Evolutionary conservation across 2,888 invertebrate species (phyloP).

Genomic region (Crematogaster levior): DNA sequence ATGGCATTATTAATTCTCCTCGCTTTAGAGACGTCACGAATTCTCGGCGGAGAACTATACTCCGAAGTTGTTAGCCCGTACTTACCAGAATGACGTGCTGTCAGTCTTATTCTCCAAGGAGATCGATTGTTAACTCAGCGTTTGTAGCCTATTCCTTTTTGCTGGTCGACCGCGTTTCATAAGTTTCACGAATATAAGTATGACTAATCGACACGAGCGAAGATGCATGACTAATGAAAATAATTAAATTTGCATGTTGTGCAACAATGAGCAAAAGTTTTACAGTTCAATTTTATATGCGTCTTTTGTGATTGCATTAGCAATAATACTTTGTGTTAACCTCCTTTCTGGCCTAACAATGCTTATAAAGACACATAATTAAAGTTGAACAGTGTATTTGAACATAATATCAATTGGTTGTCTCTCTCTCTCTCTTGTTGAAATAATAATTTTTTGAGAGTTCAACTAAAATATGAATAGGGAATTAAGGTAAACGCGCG

Average conservation of each 20-base stretch:
- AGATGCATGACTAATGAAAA: neutral
- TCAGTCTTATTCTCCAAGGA: constrained; percentile 43
- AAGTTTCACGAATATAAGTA: constrained; percentile 1
- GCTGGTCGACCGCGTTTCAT: neutral
- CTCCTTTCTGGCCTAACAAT: neutral
- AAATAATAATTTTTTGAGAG: neutral
- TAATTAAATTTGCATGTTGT: neutral
- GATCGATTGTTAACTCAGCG: constrained; percentile 47
- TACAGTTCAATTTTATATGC: neutral
- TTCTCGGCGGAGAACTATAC: constrained; percentile 38
- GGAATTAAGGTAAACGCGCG: neutral
- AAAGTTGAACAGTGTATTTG: constrained; percentile 4
- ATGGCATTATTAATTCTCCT: constrained; percentile 46
- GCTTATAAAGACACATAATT: neutral
- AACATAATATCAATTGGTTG: neutral
- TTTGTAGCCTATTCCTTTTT: constrained; percentile 36
- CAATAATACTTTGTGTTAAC: neutral
- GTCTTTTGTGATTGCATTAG: neutral
- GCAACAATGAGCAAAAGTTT: neutral
- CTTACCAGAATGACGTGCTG: constrained; percentile 43
- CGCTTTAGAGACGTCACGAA: constrained; percentile 36
- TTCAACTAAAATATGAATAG: constrained; percentile 16
- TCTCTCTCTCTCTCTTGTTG: too few relatives aligned
- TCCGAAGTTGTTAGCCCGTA: constrained; percentile 44
- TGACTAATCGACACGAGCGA: constrained; percentile 5